A percentile compares a stretch with the other conserved stretches of the same genome.
These are phyloP conservation scores for Sialia sialis DNA, from an alignment of 2,113 vertebrate species.

Conservation along the genomic window DNA sequence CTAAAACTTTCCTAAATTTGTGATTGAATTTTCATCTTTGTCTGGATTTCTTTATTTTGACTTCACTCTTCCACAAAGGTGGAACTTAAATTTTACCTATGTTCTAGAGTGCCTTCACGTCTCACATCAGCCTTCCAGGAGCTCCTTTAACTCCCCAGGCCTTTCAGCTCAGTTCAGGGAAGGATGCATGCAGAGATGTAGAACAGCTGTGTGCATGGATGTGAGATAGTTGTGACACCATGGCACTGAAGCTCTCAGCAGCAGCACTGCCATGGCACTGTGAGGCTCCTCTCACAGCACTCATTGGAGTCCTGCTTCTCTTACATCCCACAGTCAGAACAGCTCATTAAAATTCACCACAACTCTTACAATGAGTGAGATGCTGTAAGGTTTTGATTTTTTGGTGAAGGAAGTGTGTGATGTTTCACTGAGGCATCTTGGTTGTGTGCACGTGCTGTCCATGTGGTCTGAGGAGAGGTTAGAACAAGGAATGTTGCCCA, in stretches of 20 bases:
- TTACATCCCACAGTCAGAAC: not conserved
- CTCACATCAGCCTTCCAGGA: not conserved
- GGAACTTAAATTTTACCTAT: not conserved
- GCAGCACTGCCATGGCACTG: not conserved
- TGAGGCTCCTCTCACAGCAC: not conserved
- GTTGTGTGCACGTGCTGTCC: accelerated
- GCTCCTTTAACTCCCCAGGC: not conserved
- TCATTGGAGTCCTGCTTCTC: not conserved
- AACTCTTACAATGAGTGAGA: not conserved
- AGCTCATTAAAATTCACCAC: not conserved
- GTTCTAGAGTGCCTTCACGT: not conserved
- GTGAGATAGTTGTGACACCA: not conserved
- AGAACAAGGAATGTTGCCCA: not conserved
- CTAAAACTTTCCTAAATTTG: not conserved
- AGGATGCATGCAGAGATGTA: not conserved
- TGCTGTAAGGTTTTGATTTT: not conserved
- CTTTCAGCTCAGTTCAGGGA: not conserved
- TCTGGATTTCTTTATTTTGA: not conserved
- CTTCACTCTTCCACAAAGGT: not conserved
- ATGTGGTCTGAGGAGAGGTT: not conserved
- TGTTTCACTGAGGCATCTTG: not conserved
- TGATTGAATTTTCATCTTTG: not conserved
- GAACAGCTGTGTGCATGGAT: not conserved
- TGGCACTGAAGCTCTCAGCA: not conserved
- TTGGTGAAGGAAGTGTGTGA: not conserved